Percentiles rank a stretch among this genome's conserved stretches.
Evolutionary conservation across 2,888 invertebrate species (phyloP).

Genomic region (Nomada ferruginata): DNA sequence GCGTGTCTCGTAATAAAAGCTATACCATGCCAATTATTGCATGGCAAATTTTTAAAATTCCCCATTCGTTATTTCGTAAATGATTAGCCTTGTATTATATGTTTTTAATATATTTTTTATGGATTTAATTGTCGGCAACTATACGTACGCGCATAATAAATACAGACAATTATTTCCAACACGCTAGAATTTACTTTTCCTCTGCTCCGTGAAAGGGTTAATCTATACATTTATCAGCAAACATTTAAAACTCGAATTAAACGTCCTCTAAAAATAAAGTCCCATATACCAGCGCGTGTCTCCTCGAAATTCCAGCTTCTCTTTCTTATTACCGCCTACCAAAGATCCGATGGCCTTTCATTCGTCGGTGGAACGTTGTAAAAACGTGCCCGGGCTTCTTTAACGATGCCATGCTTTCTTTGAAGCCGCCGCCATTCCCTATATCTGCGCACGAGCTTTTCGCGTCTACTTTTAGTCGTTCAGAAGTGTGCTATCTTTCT

Average conservation of each 20-base stretch:
- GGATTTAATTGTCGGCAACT: too few species aligned
- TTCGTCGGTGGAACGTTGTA: conserved; percentile 5
- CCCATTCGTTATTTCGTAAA: too few species aligned
- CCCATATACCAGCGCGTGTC: too few species aligned
- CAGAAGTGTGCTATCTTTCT: conserved; percentile 60
- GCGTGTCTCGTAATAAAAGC: too few species aligned
- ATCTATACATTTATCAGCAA: background rate
- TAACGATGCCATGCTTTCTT: conserved; percentile 54
- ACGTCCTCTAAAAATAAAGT: background rate
- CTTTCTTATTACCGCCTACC: background rate
- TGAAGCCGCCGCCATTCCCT: conserved; percentile 51
- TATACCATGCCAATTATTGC: too few species aligned
- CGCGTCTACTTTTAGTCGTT: conserved; percentile 72
- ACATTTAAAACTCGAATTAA: background rate
- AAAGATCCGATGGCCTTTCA: background rate
- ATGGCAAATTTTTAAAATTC: too few species aligned
- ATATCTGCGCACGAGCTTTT: conserved; percentile 46
- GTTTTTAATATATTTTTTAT: too few species aligned
- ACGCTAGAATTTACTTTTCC: too few species aligned
- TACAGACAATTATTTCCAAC: too few species aligned
- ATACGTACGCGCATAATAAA: too few species aligned
- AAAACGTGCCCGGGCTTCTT: conserved; percentile 41
- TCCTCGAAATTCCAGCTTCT: background rate
- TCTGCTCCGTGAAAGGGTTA: background rate
- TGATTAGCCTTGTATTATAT: too few species aligned